Conservation (phyloP, 2,113 vertebrate species). For the Sclerurus mexicanus region DNA sequence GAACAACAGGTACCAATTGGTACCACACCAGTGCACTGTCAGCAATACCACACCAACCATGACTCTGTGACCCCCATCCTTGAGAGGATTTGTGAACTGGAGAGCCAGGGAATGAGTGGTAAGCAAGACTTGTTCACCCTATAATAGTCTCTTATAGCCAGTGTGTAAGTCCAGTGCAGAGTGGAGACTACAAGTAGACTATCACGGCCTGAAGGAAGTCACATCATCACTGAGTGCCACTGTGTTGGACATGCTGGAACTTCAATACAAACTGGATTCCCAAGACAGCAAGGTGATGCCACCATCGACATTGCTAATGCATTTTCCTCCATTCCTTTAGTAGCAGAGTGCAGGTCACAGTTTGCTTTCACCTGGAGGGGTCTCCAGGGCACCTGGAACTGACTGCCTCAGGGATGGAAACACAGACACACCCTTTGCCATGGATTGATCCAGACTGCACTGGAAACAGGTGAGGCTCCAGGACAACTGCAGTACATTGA, state of each 20-base stretch:
- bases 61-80: not conserved
- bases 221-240: not conserved
- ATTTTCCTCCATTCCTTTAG: not conserved
- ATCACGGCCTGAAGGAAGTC: not conserved
- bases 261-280: not conserved
- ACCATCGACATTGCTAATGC: not conserved
- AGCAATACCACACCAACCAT: fast-evolving
- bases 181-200: not conserved
- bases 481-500: not conserved
- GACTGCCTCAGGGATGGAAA: not conserved
- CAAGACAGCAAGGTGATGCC: not conserved
- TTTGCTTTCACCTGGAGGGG: not conserved
- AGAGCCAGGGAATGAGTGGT: not conserved
- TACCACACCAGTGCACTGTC: no score
- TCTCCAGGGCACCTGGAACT: not conserved
- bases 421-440: not conserved
- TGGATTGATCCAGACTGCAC: not conserved
- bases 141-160: fast-evolving
- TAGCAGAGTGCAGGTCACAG: not conserved
- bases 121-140: not conserved
- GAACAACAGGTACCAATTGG: no score
- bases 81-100: no score
- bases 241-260: not conserved
- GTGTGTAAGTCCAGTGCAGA: not conserved
- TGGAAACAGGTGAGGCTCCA: not conserved